Evolutionary conservation across 2,797 vertebrate genomes (phyloP).

Genomic region (Bucorvus abyssinicus): DNA sequence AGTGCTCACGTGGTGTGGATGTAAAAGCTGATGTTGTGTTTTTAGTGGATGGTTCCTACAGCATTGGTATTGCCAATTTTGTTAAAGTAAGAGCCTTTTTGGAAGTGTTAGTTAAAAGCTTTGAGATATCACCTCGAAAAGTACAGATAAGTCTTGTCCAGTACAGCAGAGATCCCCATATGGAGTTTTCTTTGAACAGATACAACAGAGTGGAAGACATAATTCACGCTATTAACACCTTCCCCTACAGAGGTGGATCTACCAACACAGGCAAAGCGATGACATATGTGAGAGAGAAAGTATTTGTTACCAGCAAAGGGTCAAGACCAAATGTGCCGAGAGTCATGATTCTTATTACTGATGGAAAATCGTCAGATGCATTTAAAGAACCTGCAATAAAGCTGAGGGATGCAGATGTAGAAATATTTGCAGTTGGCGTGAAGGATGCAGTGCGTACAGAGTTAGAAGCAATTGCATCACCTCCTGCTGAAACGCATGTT

Average conservation of each 20-base stretch:
- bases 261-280: slow-evolving; percentile 98
- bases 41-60: slow-evolving; percentile 98
- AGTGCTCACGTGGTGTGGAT: slow-evolving; percentile 92
- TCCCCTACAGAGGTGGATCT: slow-evolving; percentile 96
- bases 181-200: slow-evolving; percentile 92
- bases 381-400: slow-evolving; percentile 90
- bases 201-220: slow-evolving; percentile 85
- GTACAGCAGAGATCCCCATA: slow-evolving; percentile 94
- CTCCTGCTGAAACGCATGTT: slow-evolving; percentile 89
- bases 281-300: slow-evolving; percentile 92
- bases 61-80: slow-evolving; percentile 94
- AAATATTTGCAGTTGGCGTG: slow-evolving; percentile 97
- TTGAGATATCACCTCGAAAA: slow-evolving; percentile 89
- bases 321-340: slow-evolving; percentile 89
- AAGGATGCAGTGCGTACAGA: slow-evolving; percentile 94
- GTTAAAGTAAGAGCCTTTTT: slow-evolving; percentile 95
- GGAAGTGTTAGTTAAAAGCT: slow-evolving; percentile 93
- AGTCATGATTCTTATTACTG: slow-evolving; percentile 95
- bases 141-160: slow-evolving; percentile 97
- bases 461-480: slow-evolving; percentile 92
- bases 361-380: slow-evolving; percentile 95
- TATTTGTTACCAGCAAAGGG: slow-evolving; percentile 85
- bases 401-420: slow-evolving; percentile 88
- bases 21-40: slow-evolving; percentile 96
- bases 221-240: slow-evolving; percentile 88